Evolutionary conservation across 2,113 vertebrate species (phyloP).

Genomic region (Gila orcuttii): DNA sequence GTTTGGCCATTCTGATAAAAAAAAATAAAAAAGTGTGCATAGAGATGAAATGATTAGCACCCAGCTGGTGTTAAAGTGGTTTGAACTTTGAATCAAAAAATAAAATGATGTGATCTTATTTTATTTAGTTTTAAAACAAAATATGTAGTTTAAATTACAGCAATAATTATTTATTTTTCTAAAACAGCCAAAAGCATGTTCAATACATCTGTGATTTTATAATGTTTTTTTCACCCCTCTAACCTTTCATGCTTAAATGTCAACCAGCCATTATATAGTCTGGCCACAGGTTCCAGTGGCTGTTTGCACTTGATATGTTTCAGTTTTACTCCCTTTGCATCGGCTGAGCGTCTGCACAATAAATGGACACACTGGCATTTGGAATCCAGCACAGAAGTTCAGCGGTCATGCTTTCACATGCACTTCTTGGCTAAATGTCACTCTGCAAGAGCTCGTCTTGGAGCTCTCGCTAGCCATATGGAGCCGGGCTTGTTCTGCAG

Average conservation of each 20-base stretch:
- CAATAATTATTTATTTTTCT: neutral
- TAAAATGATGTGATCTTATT: no score
- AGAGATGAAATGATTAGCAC: constrained; percentile 49
- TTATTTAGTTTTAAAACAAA: no score
- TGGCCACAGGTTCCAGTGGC: constrained; percentile 21
- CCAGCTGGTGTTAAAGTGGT: neutral
- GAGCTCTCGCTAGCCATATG: constrained; percentile 55
- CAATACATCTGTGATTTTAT: constrained; percentile 1
- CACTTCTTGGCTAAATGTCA: constrained; percentile 55
- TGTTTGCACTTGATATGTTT: constrained; percentile 22
- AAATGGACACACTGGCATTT: constrained; percentile 55
- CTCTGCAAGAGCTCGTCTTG: constrained; percentile 54
- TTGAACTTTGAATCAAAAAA: no score
- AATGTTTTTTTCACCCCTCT: neutral
- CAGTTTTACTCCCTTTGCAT: constrained; percentile 31
- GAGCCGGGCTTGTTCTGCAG: constrained; percentile 53
- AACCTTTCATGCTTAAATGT: constrained; percentile 24
- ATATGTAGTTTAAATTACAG: no score
- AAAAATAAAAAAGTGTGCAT: neutral
- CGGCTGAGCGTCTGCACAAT: constrained; percentile 27
- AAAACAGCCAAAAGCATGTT: neutral
- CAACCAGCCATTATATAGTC: neutral
- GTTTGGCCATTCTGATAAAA: constrained; percentile 2
- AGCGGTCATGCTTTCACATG: constrained; percentile 48
- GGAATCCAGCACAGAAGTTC: constrained; percentile 45